Base-by-base conservation (phyloP, 2,888 invertebrate species). In the Neocrepidodera transversa region DNA sequence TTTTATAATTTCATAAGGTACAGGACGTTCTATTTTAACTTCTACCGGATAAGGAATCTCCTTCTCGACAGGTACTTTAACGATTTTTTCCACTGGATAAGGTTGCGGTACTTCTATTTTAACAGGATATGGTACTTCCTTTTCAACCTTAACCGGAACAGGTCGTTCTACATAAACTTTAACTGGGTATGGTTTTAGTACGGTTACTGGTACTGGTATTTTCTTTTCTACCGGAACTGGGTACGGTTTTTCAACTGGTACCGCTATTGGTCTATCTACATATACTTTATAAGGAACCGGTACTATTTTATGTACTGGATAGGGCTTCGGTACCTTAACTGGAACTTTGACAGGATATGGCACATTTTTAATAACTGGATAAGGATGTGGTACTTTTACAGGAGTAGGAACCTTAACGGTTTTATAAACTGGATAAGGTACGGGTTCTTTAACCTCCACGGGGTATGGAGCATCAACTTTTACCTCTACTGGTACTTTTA, bases 51-150 rank as follows among this genome's bases (percentile, higher is more conserved):
- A 87, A 55, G 88, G 88, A 73, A 87, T 85, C 58, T 87, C 87
- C 7, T 87, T 89, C 71, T 87, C 86, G n/a, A 91, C 90, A 20
- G 88, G 88, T 10, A 80, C 85, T 77, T 89, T 88, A 8, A 90
- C 86, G 68, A 87, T 85, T 50, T 66, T 67, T 17, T 65, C 65
- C 17, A 88, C 87, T 62, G 88, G 86, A 78, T 86, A 88, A 54
- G 88, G 88, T 73, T 86, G 84, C 55, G 87, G 87, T 84, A 89
- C 18, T 88, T 89, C 42, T 13, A 62, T 59, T 52, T 87, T 47
- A 1, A 62, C 62, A 58, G 85, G 85, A 56, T 85, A 85, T 64
- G 83, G 86, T 13, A 90, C 79, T 73, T 86, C 83, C 74, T 87
- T 88, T 71, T 83, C 84, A 55, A 86, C 84, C 54, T 84, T 84